Conservation (phyloP, 2,888 invertebrate species). For the Didymodactylos carnosus region DNA sequence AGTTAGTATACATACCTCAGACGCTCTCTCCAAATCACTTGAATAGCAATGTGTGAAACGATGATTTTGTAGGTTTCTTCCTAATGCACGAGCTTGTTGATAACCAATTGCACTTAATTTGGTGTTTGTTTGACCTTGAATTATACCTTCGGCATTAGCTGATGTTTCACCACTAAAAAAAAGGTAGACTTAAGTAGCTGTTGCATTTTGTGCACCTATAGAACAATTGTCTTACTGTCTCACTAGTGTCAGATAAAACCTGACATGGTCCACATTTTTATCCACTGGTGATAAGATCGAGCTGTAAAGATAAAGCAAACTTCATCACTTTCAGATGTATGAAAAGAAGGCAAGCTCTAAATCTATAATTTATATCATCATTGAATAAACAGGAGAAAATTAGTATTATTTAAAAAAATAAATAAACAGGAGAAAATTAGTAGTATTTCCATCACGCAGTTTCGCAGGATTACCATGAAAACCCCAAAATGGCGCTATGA, state of each 20-base stretch:
- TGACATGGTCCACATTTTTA: slow-evolving; percentile 7
- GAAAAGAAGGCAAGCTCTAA: not conserved
- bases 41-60: slow-evolving; percentile 25
- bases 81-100: slow-evolving; percentile 23
- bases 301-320: not conserved
- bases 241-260: slow-evolving; percentile 22
- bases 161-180: slow-evolving; percentile 26
- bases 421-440: no score
- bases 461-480: no score
- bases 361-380: no score
- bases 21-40: slow-evolving; percentile 25
- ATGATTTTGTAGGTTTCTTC: slow-evolving; percentile 22
- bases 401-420: no score
- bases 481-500: no score
- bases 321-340: not conserved
- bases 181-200: not conserved
- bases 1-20: slow-evolving; percentile 16
- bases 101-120: slow-evolving; percentile 23
- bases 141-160: slow-evolving; percentile 24
- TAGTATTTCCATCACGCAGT: no score
- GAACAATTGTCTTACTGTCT: slow-evolving; percentile 20
- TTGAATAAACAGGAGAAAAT: no score
- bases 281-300: not conserved
- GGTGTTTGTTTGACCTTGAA: slow-evolving; percentile 26
- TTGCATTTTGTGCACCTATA: not conserved